Percentiles rank a stretch among this genome's conserved stretches.
Conservation (phyloP, 2,888 invertebrate genomes). For the Branchipolynoe longqiensis region DNA sequence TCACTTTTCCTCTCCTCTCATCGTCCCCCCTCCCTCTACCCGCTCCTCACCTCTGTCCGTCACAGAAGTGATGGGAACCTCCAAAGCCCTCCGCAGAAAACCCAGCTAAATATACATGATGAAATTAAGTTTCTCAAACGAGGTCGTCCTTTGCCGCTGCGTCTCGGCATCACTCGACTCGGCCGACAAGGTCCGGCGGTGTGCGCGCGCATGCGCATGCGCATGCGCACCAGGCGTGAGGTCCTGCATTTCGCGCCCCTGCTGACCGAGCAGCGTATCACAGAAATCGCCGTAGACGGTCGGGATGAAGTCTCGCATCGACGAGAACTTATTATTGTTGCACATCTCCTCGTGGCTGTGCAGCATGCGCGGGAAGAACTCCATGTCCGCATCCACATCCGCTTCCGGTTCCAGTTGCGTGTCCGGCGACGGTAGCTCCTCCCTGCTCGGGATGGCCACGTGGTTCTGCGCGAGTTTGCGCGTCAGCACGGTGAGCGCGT, state of each 20-base stretch:
- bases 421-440: neutral
- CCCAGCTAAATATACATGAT: conserved; percentile 58
- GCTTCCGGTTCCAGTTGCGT: too few species aligned
- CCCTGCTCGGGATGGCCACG: conserved; percentile 25
- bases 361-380: conserved; percentile 55
- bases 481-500: conserved; percentile 46
- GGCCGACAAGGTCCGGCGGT: conserved; percentile 38
- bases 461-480: conserved; percentile 57
- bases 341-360: conserved; percentile 55
- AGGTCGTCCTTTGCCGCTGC: neutral
- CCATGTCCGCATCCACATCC: neutral
- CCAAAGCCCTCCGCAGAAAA: too few species aligned
- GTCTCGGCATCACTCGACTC: neutral
- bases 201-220: neutral
- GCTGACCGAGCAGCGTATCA: conserved; percentile 30
- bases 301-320: conserved; percentile 41
- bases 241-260: conserved; percentile 40
- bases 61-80: too few species aligned
- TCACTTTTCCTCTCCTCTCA: too few species aligned
- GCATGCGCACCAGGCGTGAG: conserved; percentile 5
- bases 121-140: conserved; percentile 56
- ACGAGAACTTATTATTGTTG: conserved; percentile 40
- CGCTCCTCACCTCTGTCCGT: too few species aligned
- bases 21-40: too few species aligned
- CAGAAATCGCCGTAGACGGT: conserved; percentile 55